Evolutionary conservation across 64 coral and sea anemone species (phyloP), one percentile per base, ranked within the genome.

Genomic region (Catalaphyllia jardinei): DNA sequence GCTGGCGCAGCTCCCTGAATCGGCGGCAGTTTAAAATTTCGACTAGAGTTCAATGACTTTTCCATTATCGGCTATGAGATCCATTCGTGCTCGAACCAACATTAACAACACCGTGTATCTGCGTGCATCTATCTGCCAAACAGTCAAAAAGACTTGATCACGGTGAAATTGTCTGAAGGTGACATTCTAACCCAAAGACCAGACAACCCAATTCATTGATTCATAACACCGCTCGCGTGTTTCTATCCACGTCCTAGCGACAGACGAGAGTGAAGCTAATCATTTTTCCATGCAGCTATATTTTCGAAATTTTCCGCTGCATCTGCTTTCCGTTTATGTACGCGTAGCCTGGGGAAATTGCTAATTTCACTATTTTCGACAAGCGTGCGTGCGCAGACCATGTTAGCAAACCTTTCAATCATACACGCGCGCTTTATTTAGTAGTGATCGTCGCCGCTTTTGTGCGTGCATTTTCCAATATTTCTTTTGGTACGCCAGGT

Each of bases 11-110:
- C 94, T n/a, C 89, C 79, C 64, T 95, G 94, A 52, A 95, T 95
- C 35, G 94, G 94, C 49, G 94, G 94, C 12, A 95, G 89, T 84
- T 95, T 95, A 73, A 95, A 89, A 69, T 95, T 92, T 73, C 94
- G 81, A 72, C 72, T 95, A 39, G 94, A 95, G 74, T 95, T 95
- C 24, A 95, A 84, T 18, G 94, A 95, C 75, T 92, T 92, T 67
- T 85, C 81, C 81, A 85, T 85, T 27, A 69, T 71, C 12, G 24
- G 25, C 39, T 9, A 52, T 8, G 35, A 27, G 8, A 69, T 71
- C 62, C 81, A 85, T 85, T 85, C 11, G 81, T 51, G 31, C 22
- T 64, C 62, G 20, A 51, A 7, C 10, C 4, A 29, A 85, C 31
- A 31, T 62, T 82, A 82, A 67, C 31, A 67, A 31, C 61, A 64